phyloP scores from a whole-genome alignment of 2,888 invertebrate genomes.

The Ectemnius cavifrons region DNA sequence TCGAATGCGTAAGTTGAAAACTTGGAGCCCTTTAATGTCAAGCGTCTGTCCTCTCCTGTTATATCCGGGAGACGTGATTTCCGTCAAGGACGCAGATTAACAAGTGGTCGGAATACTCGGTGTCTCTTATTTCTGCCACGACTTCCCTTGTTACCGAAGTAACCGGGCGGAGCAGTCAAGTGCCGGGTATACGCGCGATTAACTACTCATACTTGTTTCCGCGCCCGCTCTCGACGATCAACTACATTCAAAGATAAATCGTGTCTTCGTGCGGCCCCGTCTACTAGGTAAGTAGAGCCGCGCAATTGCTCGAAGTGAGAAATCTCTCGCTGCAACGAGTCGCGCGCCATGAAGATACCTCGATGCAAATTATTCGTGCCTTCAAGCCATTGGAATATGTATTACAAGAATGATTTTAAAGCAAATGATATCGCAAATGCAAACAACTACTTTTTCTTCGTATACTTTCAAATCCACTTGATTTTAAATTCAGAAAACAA shows the following conservation, averaged over 20 bases:
- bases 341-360: constrained; percentile 38
- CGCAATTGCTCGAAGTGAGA: constrained; percentile 63
- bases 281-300: constrained; percentile 61
- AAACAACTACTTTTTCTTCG: no score
- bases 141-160: constrained; percentile 37
- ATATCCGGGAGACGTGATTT: constrained; percentile 37
- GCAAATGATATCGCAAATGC: no score
- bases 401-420: no score
- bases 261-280: constrained; percentile 46
- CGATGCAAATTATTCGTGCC: constrained; percentile 34
- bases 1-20: no score
- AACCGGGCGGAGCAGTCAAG: constrained; percentile 5
- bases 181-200: constrained; percentile 30
- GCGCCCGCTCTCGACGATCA: constrained; percentile 23
- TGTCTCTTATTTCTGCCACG: constrained; percentile 18
- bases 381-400: not conserved
- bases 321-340: constrained; percentile 58
- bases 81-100: not conserved
- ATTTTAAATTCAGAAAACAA: no score
- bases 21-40: no score
- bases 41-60: not conserved
- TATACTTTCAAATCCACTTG: no score
- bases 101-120: not conserved
- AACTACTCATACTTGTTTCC: constrained; percentile 41
- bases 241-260: constrained; percentile 34